Percentiles rank a stretch among this genome's conserved stretches.
These are phyloP conservation scores for Lasioglossum zephyrum DNA, from an alignment of 2,888 invertebrate species.

Conservation along the genomic window DNA sequence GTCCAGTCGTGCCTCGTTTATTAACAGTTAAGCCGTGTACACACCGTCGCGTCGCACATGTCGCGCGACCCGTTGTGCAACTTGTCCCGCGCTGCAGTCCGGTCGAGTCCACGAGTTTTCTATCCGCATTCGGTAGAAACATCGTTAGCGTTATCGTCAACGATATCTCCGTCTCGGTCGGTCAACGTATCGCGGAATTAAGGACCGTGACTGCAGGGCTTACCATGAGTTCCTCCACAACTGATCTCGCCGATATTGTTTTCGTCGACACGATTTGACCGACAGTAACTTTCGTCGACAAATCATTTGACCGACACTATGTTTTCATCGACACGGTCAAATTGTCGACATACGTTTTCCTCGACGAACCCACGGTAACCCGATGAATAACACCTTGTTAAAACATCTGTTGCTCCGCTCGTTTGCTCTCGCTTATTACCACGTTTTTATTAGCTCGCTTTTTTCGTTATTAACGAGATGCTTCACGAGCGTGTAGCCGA, in stretches of 20 bases:
- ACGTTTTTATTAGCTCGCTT: no score
- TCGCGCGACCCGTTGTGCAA: not conserved
- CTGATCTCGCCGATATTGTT: no score
- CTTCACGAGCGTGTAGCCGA: slow-evolving; percentile 35
- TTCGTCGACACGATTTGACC: no score
- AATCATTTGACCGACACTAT: no score
- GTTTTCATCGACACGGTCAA: no score
- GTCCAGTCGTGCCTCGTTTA: not conserved
- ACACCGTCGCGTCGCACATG: not conserved
- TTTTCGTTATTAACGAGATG: slow-evolving; percentile 48
- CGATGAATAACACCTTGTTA: slow-evolving; percentile 27
- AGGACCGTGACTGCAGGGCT: not conserved
- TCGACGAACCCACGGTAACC: no score
- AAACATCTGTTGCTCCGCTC: slow-evolving; percentile 6
- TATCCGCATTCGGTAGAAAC: not conserved
- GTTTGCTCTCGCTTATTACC: slow-evolving; percentile 17
- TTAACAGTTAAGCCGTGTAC: slow-evolving; percentile 10
- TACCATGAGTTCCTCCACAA: no score
- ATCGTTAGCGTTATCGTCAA: not conserved
- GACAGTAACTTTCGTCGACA: no score
- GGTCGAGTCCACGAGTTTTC: slow-evolving; percentile 5
- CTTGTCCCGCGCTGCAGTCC: not conserved
- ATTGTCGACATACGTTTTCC: no score
- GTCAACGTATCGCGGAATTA: not conserved
- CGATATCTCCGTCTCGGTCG: not conserved